Evolutionary conservation across 1,140 invertebrate genomes (phyloP).

Genomic region (Trichonephila clavipes): DNA sequence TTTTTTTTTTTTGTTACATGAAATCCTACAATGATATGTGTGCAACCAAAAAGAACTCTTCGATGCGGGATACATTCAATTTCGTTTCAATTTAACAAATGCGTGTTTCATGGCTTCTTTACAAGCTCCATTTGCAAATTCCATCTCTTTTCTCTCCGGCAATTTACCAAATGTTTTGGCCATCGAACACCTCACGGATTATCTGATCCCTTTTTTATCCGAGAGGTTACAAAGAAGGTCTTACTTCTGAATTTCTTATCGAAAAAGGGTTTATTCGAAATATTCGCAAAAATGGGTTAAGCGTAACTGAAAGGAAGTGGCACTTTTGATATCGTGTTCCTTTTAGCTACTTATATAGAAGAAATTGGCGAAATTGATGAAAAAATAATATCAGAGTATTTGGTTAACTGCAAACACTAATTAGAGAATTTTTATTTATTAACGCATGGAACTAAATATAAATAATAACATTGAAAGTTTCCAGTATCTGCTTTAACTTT

Average conservation of each 20-base stretch:
- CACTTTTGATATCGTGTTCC: too few species aligned
- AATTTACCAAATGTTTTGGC: constrained; percentile 51
- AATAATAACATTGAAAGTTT: too few species aligned
- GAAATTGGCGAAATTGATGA: too few species aligned
- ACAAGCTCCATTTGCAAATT: constrained; percentile 65
- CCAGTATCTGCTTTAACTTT: too few species aligned
- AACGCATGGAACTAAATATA: too few species aligned
- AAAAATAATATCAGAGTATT: too few species aligned
- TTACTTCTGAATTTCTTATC: not conserved
- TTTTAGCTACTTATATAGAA: too few species aligned
- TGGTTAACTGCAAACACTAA: too few species aligned
- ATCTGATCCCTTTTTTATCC: not conserved
- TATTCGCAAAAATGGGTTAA: not conserved
- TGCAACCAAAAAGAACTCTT: not conserved
- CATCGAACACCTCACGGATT: constrained; percentile 24
- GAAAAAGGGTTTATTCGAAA: not conserved
- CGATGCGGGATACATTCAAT: constrained; percentile 18
- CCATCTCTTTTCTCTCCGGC: not conserved
- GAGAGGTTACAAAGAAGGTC: not conserved
- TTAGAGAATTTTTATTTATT: too few species aligned
- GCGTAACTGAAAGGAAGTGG: not conserved
- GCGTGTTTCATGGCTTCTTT: constrained; percentile 36
- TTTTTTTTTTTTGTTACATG: not conserved
- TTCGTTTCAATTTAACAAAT: constrained; percentile 70
- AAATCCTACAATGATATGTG: not conserved